phyloP scores from a whole-genome alignment of 2,888 invertebrate species.

The Pterostichus madidus region DNA sequence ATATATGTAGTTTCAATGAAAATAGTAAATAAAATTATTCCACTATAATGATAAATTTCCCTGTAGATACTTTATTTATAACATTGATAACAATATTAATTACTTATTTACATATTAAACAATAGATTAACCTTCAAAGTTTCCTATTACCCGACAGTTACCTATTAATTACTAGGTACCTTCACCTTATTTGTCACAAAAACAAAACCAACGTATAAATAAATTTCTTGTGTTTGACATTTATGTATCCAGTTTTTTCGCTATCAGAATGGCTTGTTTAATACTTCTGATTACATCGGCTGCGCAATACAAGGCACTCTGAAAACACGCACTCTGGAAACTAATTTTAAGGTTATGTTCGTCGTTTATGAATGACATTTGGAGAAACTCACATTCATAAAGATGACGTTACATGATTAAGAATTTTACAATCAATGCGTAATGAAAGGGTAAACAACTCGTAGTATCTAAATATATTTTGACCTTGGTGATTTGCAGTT shows the following conservation, averaged over 20 bases:
- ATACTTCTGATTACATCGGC: background rate
- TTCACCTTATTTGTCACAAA: too few species aligned
- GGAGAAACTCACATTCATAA: background rate
- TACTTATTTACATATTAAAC: background rate
- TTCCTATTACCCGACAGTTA: background rate
- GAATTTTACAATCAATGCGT: slow-evolving; percentile 25
- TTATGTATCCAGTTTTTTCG: too few species aligned
- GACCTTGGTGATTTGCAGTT: background rate
- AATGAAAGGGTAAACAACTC: slow-evolving; percentile 15
- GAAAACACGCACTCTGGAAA: background rate
- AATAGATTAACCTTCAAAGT: slow-evolving; percentile 27
- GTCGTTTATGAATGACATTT: slow-evolving; percentile 21
- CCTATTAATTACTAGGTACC: too few species aligned
- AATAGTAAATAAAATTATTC: too few species aligned
- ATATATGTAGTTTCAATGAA: too few species aligned
- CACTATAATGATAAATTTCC: too few species aligned
- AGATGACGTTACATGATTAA: slow-evolving; percentile 4
- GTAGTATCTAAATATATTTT: background rate
- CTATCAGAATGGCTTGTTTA: too few species aligned
- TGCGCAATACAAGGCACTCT: background rate
- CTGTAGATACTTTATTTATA: background rate
- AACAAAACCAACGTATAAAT: too few species aligned
- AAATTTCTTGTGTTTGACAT: too few species aligned
- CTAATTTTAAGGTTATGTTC: background rate
- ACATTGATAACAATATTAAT: background rate